phyloP scores from a whole-genome alignment of 2,797 vertebrate genomes.

The Gephyroberyx darwinii region DNA sequence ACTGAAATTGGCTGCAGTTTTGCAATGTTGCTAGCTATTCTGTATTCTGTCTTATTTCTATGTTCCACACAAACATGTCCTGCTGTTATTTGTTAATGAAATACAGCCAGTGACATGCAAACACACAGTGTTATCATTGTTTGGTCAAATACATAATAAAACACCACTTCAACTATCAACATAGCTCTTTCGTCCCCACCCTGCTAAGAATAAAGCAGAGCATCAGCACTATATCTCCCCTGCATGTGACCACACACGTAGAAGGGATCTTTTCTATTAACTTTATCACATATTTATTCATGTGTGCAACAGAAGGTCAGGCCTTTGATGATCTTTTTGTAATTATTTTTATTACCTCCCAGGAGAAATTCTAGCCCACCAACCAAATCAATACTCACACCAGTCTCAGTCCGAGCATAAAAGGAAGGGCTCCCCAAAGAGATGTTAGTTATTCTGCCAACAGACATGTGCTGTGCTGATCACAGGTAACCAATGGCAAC shows the following conservation, averaged over 20 bases:
- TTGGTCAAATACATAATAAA: slow-evolving; percentile 4
- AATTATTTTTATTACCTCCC: slow-evolving; percentile 87
- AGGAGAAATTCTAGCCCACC: slow-evolving; percentile 80
- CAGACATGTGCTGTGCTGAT: slow-evolving; percentile 69
- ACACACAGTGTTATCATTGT: background rate
- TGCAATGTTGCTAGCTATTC: slow-evolving; percentile 25
- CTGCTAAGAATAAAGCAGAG: background rate
- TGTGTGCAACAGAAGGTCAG: slow-evolving; percentile 80
- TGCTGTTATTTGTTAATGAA: background rate
- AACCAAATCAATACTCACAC: slow-evolving; percentile 82
- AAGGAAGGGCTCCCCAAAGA: slow-evolving; percentile 82
- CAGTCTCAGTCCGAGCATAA: slow-evolving; percentile 73
- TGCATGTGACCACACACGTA: slow-evolving; percentile 68
- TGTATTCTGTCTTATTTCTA: background rate
- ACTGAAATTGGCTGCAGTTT: slow-evolving; percentile 45
- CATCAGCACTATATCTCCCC: slow-evolving; percentile 7
- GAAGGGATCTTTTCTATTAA: slow-evolving; percentile 63
- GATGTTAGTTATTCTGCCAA: slow-evolving; percentile 80
- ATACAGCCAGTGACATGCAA: background rate
- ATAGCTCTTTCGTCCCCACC: background rate
- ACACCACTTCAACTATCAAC: slow-evolving; percentile 1
- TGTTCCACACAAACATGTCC: slow-evolving; percentile 5
- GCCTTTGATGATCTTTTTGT: slow-evolving; percentile 84
- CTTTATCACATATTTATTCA: slow-evolving; percentile 80
- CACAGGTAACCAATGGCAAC: slow-evolving; percentile 81